A percentile compares a stretch with the other conserved stretches of the same genome.
phyloP scores from a whole-genome alignment of 2,797 vertebrate genomes.

The Peromyscus melanophrys region DNA sequence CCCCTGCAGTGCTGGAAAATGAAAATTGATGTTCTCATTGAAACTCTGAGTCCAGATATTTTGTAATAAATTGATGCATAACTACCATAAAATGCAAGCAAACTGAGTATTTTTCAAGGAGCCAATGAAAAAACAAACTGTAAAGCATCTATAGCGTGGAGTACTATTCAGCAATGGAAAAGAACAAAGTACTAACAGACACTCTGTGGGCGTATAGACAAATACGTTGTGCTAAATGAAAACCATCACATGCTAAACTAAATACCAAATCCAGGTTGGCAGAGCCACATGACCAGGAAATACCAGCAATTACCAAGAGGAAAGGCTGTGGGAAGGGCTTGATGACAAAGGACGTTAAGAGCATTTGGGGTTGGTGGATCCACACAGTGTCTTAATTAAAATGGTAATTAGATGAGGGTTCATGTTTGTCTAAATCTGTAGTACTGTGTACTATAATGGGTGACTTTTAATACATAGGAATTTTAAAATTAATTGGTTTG shows the following conservation, averaged over 20 bases:
- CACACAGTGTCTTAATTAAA: background rate
- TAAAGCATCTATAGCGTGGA: background rate
- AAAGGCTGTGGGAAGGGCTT: no score
- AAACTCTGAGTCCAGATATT: background rate
- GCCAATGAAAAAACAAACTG: background rate
- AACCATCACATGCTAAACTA: background rate
- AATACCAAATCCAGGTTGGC: background rate
- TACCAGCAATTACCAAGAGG: background rate
- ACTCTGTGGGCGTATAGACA: background rate
- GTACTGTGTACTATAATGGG: background rate
- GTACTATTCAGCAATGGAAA: background rate
- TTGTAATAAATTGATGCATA: background rate
- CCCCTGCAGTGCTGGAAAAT: background rate
- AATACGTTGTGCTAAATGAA: background rate
- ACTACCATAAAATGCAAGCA: background rate
- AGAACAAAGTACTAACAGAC: rapidly evolving
- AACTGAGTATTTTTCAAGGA: background rate
- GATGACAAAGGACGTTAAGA: background rate
- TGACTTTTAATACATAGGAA: background rate
- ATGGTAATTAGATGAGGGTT: background rate
- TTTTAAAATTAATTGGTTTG: background rate
- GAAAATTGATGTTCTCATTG: background rate
- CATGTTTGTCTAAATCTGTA: background rate
- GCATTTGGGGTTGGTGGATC: no score
- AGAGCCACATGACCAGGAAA: background rate